Conservation (phyloP, 1,140 invertebrate species). For the Pantala flavescens region DNA sequence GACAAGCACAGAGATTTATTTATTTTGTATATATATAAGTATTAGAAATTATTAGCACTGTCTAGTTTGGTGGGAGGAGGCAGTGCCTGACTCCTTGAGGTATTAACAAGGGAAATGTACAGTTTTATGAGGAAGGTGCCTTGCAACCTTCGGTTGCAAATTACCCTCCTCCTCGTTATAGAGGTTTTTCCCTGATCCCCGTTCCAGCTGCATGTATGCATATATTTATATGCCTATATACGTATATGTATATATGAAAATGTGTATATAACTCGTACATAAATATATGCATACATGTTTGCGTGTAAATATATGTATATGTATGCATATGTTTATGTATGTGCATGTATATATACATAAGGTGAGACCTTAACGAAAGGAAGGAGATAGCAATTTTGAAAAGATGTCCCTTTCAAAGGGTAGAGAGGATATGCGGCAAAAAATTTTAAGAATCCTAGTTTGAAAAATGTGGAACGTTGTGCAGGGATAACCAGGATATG, state of each 20-base stretch:
- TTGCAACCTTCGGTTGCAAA: background rate
- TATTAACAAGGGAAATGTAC: conserved; percentile 1
- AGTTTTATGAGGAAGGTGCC: background rate
- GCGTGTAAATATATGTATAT: background rate
- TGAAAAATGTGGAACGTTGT: background rate
- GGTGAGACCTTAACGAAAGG: background rate
- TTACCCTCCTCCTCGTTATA: background rate
- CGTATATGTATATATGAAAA: background rate
- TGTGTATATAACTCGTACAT: no score
- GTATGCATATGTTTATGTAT: conserved; percentile 4
- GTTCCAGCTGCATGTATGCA: conserved; percentile 6
- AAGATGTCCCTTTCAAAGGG: background rate
- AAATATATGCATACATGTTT: no score
- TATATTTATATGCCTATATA: background rate
- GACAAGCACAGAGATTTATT: conserved; percentile 2
- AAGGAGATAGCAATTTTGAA: background rate
- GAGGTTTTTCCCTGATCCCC: background rate
- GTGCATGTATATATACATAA: conserved; percentile 7
- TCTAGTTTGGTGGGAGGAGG: background rate
- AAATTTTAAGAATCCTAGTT: background rate
- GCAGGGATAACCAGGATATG: conserved; percentile 4
- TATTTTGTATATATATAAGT: conserved; percentile 11
- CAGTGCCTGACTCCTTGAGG: conserved; percentile 6
- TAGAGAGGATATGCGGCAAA: background rate
- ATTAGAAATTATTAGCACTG: background rate